Base-by-base conservation (phyloP, 2,113 vertebrate species). In the Morone chrysops region DNA sequence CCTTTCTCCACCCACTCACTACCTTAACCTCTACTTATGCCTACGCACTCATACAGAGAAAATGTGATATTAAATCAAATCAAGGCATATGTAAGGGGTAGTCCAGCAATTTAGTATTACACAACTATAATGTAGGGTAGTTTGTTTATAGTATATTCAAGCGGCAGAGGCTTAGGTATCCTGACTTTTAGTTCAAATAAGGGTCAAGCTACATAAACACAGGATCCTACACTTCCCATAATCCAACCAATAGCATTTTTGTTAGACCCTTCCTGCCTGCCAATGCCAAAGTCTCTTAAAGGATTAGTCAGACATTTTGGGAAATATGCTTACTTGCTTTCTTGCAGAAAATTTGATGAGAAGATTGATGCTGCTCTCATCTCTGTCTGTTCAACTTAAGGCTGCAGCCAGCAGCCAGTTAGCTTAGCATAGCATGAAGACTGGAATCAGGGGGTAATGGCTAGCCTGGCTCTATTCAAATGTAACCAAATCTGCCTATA, bases 1-100 rank as follows among this genome's bases (percentile, higher is more conserved):
- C 14, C 56, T 31, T 63, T 50, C 10, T 63, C 54, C 66, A 73
- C 65, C 74, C 77, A 75, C 71, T 60, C 59, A 53, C 48, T n/a
- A 74, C 56, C 63, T 60, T 50, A 75, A 83, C 63, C 57, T 70
- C 72, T 17, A 48, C 67, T 53, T 66, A 43, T 36, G 66, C 38
- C 43, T 31, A 6, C 71, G 59, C 48, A 74, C 12, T 57, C 17
- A 70, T 16, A 67, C 8, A 53, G n/a, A 50, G 50, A 38, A 16
- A 71, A 66, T 14, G 18, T 18, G n/a, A 38, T 40, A 78, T 70
- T 54, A 61, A 74, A 70, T 75, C 18, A 71, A 54, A 61, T 75
- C 31, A 54, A 48, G 2, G 5, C 65, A 47, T 31, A 36, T 66
- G 14, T 54, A 31, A 31, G 12, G 20, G 22, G 8, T 20, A n/a